Conservation (phyloP, 2,113 vertebrate genomes). For the Pan paniscus region DNA sequence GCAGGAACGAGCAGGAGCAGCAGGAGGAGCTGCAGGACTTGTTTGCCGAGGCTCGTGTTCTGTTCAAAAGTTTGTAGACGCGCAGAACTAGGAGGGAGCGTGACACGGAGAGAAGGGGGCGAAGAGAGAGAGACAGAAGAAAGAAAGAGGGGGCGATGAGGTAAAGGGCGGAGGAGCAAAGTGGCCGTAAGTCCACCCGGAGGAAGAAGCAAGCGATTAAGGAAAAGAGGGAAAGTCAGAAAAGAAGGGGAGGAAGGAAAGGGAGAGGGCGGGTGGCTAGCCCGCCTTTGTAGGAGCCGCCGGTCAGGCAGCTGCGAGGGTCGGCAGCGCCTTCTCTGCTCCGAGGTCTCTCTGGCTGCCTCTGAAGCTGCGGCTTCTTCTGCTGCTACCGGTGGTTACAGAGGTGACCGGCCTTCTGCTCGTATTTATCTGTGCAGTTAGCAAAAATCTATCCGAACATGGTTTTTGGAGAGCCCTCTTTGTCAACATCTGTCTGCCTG, state of each 20-base stretch:
- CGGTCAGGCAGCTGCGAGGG: conserved; percentile 71
- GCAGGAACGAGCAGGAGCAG: conserved; percentile 68
- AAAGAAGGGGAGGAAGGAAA: background rate
- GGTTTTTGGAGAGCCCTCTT: conserved; percentile 83
- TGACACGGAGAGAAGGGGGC: conserved; percentile 58
- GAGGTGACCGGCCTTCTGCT: conserved; percentile 88
- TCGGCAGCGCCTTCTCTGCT: conserved; percentile 81
- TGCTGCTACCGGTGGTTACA: conserved; percentile 82
- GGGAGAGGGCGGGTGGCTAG: conserved; percentile 63
- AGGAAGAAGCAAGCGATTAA: background rate
- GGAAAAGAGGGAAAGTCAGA: background rate
- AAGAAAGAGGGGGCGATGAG: background rate
- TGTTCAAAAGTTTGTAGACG: conserved; percentile 85
- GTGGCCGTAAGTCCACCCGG: conserved; percentile 12
- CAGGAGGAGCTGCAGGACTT: conserved; percentile 75
- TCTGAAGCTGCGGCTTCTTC: conserved; percentile 84
- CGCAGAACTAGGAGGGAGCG: conserved; percentile 72
- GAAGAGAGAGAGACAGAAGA: conserved; percentile 58
- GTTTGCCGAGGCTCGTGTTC: conserved; percentile 67
- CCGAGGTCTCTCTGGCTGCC: conserved; percentile 87
- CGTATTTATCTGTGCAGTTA: conserved; percentile 84
- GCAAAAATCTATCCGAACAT: conserved; percentile 82
- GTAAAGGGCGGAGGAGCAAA: background rate
- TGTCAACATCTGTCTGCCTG: conserved; percentile 90
- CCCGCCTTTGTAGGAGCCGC: conserved; percentile 72